These are phyloP conservation scores for Clarias batrachus DNA, from an alignment of 2,113 vertebrate species.

Conservation along the genomic window DNA sequence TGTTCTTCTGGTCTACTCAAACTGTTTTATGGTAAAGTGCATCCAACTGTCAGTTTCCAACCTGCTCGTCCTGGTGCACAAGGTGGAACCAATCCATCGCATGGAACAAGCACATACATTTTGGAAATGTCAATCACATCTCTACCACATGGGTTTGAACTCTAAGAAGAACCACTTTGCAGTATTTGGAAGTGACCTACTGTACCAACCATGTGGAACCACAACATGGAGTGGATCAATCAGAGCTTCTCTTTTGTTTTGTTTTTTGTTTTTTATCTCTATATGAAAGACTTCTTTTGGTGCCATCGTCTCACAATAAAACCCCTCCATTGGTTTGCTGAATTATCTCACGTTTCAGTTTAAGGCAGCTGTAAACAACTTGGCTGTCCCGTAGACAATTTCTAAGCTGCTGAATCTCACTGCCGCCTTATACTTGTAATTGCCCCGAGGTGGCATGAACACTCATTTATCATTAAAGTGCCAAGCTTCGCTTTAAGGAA, in stretches of 20 bases:
- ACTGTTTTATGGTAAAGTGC: neutral
- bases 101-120: too few species aligned
- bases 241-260: neutral
- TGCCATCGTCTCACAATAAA: neutral
- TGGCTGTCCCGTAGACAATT: constrained; percentile 56
- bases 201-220: too few species aligned
- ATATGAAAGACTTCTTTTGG: neutral
- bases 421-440: constrained; percentile 62
- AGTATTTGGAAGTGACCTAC: too few species aligned
- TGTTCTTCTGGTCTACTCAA: neutral
- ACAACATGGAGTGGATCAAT: too few species aligned
- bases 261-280: neutral
- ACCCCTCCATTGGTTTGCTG: neutral
- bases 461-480: constrained; percentile 64
- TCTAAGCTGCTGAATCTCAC: constrained; percentile 63
- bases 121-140: too few species aligned
- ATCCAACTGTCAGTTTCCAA: neutral
- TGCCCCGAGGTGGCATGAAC: constrained; percentile 55
- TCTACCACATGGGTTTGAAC: too few species aligned
- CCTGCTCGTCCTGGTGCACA: too few species aligned
- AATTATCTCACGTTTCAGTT: constrained; percentile 34
- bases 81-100: too few species aligned
- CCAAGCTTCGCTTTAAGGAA: constrained; percentile 67
- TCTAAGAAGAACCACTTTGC: too few species aligned
- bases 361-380: constrained; percentile 48